Evolutionary conservation across 37 sponge, comb jelly and placozoan genomes (phyloP).

Genomic region (Corticium candelabrum): DNA sequence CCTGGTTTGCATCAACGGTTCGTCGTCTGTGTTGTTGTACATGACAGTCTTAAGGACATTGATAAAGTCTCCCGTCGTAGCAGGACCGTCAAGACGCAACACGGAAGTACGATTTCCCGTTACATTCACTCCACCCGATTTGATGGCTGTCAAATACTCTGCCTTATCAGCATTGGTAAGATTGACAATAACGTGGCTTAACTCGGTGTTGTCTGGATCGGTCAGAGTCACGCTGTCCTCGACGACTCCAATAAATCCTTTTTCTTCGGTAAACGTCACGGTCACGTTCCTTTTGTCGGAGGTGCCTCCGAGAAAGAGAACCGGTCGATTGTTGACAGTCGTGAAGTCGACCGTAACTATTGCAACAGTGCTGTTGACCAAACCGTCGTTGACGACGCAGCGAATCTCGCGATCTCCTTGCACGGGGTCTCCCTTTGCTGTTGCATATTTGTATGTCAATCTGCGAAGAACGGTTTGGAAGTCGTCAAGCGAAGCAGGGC

Average conservation of each 20-base stretch:
- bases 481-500: background rate
- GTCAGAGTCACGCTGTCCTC: background rate
- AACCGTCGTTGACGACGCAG: background rate
- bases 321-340: background rate
- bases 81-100: background rate
- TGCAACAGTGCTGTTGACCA: background rate
- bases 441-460: background rate
- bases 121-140: background rate
- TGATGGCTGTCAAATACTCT: background rate
- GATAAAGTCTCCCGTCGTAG: background rate
- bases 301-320: background rate
- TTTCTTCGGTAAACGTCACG: background rate
- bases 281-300: background rate
- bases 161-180: background rate
- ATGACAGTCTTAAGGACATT: background rate
- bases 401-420: background rate
- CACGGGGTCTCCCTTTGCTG: background rate
- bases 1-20: background rate
- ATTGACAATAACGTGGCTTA: background rate
- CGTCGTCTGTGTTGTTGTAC: background rate
- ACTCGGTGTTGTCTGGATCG: background rate
- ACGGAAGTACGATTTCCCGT: background rate
- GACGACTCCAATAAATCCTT: background rate
- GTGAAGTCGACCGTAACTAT: background rate
- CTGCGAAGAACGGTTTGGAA: background rate